Base-by-base conservation (phyloP, 2,113 vertebrate genomes). In the Periophthalmodon schlosseri region DNA sequence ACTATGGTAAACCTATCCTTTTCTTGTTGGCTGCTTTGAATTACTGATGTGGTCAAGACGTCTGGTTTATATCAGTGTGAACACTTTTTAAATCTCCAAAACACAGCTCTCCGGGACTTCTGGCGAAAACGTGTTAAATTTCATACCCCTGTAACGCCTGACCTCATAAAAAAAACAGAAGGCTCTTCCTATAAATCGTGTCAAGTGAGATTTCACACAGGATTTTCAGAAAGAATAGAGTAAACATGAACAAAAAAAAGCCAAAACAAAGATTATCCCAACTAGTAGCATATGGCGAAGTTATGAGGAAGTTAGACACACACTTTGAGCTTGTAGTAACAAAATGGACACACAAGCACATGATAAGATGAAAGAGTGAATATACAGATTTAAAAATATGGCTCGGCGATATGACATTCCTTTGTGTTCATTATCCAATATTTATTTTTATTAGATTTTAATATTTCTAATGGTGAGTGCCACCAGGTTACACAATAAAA, bases 11-110 rank as follows among this genome's bases (percentile, higher is more conserved):
- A 54, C 57, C 36, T 36, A 65, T 36, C 24, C 5, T 67, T 56
- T 36, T 49, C 44, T 56, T n/a, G 13, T 73, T 73, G 69, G 24
- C 73, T 14, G 52, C 76, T 72, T 79, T 81, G 69, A 80, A 74
- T 82, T 80, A 60, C 54, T 44, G 67, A 84, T 79, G 75, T 68
- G 8, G 49, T 46, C 20, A 12, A 47, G 68, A 57, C 57, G 36
- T 56, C 10, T 33, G 69, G 34, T 77, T 80, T 49, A 64, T 34
- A 57, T 79, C 39, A 70, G 18, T 39, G 39, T n/a, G 23, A 80
- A 61, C 60, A 68, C 58, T 57, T 71, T 66, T 50, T n/a, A 9
- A 34, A 20, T 74, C 49, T 46, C 1, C 61, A 13, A 44, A 56
- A 69, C 67, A 47, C 11, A 73, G 34, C 34, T 16, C 34, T 65